phyloP scores from a whole-genome alignment of 2,888 invertebrate genomes.

The Caenorhabditis zanzibari region DNA sequence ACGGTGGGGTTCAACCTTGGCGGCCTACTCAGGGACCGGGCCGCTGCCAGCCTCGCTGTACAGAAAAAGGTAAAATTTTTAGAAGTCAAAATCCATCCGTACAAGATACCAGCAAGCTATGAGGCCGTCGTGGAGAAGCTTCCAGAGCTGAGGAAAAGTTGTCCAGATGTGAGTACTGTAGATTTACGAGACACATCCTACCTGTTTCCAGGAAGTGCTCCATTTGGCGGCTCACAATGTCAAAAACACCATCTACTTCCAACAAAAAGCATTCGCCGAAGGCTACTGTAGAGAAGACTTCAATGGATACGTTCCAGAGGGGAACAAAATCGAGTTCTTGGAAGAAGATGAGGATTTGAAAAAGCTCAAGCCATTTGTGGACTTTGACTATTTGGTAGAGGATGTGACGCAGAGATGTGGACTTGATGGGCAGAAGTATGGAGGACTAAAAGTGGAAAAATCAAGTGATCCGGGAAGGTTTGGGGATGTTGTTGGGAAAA shows the following conservation, averaged over 20 bases:
- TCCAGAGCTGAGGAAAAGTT: constrained; percentile 46
- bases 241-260: not conserved
- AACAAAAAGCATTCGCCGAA: not conserved
- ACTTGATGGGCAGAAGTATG: constrained; percentile 21
- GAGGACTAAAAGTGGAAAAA: constrained; percentile 13
- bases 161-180: constrained; percentile 47
- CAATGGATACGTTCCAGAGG: not conserved
- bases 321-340: not conserved
- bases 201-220: constrained; percentile 1
- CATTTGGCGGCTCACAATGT: constrained; percentile 9
- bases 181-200: too few species aligned
- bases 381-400: not conserved
- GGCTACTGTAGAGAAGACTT: not conserved
- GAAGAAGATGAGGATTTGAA: not conserved
- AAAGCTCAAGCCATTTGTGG: not conserved
- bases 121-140: constrained; percentile 45
- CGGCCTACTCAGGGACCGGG: too few species aligned
- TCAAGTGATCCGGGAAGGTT: constrained; percentile 12
- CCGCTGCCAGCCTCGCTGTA: not conserved
- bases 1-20: too few species aligned
- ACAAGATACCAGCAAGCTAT: constrained; percentile 58
- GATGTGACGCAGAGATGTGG: constrained; percentile 6
- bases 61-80: not conserved
- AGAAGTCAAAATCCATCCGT: constrained; percentile 28
- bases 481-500: not conserved